A percentile compares a stretch with the other conserved stretches of the same genome.
Conservation (phyloP, 2,113 vertebrate genomes). For the Platysternon megacephalum region DNA sequence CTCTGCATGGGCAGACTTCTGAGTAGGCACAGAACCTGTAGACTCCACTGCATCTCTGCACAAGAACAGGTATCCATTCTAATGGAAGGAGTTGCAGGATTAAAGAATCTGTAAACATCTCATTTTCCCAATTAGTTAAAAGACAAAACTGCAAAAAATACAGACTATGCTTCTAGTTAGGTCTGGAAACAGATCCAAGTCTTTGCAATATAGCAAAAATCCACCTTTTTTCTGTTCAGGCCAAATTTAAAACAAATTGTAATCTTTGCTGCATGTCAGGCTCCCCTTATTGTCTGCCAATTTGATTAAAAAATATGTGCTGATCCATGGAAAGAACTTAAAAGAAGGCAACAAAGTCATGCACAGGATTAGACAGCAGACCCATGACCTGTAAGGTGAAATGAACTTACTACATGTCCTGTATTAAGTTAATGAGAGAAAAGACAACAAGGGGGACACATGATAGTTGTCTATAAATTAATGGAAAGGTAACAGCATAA, state of each 20-base stretch:
- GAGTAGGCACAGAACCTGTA: background rate
- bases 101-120: background rate
- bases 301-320: constrained; percentile 51
- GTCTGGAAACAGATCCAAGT: background rate
- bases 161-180: background rate
- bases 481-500: background rate
- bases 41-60: background rate
- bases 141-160: background rate
- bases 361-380: constrained; percentile 18
- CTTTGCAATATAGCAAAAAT: background rate
- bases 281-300: constrained; percentile 44
- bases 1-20: background rate
- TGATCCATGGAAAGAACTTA: constrained; percentile 28
- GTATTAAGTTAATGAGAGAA: background rate
- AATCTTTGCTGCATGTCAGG: background rate
- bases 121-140: background rate
- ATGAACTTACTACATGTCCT: background rate
- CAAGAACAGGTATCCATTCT: background rate
- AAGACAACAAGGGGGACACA: background rate
- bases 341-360: constrained; percentile 40
- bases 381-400: background rate
- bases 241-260: constrained; percentile 5
- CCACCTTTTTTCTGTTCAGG: background rate
- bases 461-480: background rate
- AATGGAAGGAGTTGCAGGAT: background rate